A percentile compares a stretch with the other conserved stretches of the same genome.
These are phyloP conservation scores for Cryptocheilus praepositus DNA, from an alignment of 2,888 invertebrate genomes.

Conservation along the genomic window DNA sequence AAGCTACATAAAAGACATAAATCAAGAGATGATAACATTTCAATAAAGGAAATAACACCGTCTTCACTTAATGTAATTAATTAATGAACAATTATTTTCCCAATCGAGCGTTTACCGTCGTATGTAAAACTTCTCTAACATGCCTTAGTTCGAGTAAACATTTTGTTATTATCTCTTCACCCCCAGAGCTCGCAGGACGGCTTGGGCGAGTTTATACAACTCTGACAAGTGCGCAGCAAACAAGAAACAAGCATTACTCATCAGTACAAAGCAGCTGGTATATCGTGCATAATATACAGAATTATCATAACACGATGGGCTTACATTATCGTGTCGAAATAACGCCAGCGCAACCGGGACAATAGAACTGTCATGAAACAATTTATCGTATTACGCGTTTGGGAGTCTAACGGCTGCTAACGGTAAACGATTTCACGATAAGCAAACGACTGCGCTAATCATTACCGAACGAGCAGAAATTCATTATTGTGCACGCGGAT, in stretches of 20 bases:
- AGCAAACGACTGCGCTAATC: no score
- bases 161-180: not conserved
- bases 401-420: no score
- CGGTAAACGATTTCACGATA: no score
- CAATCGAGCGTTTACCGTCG: not conserved
- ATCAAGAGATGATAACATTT: not conserved
- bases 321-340: no score
- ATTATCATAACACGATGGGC: not conserved
- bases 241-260: constrained; percentile 7
- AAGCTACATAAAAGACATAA: not conserved
- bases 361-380: no score
- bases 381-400: no score
- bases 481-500: no score
- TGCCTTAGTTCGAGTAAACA: not conserved
- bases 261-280: not conserved
- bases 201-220: constrained; percentile 10
- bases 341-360: no score
- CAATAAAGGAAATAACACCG: constrained; percentile 1
- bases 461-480: no score
- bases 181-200: constrained; percentile 5
- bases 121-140: constrained; percentile 1
- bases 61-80: not conserved
- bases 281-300: not conserved
- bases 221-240: constrained; percentile 3
- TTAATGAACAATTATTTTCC: not conserved